Evolutionary conservation across 2,797 vertebrate genomes (phyloP).

Genomic region (Coendou prehensilis): DNA sequence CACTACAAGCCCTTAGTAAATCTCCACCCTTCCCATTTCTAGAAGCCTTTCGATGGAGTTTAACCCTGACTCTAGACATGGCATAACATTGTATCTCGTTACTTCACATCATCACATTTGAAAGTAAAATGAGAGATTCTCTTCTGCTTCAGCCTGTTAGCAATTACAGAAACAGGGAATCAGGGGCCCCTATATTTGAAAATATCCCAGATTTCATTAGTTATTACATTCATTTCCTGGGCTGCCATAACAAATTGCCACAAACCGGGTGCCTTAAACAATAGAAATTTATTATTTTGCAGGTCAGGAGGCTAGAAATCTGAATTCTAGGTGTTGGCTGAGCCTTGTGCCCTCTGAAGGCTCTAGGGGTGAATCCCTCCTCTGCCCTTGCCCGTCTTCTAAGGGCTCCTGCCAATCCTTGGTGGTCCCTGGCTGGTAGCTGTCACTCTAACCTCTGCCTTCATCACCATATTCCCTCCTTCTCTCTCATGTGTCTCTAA

Average conservation of each 20-base stretch:
- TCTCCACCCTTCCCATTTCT: background rate
- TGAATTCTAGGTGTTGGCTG: background rate
- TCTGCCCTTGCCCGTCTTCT: background rate
- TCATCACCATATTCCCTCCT: background rate
- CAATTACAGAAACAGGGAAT: background rate
- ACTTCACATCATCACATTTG: background rate
- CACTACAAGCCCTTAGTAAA: background rate
- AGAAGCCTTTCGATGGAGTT: background rate
- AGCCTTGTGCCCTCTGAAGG: background rate
- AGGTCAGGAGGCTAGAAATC: background rate
- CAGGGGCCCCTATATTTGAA: background rate
- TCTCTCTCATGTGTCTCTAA: background rate
- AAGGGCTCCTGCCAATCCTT: background rate
- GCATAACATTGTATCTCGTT: background rate
- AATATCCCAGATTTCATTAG: conserved; percentile 24
- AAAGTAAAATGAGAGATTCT: conserved; percentile 23
- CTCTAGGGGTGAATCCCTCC: no score
- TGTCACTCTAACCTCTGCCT: background rate
- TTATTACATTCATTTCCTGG: background rate
- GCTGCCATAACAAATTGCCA: background rate
- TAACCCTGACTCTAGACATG: background rate
- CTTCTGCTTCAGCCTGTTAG: background rate
- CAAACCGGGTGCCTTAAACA: background rate
- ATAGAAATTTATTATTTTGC: background rate
- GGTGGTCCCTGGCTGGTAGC: background rate